These are phyloP conservation scores for Synergus umbraculus DNA, from an alignment of 2,888 invertebrate genomes.

Conservation along the genomic window DNA sequence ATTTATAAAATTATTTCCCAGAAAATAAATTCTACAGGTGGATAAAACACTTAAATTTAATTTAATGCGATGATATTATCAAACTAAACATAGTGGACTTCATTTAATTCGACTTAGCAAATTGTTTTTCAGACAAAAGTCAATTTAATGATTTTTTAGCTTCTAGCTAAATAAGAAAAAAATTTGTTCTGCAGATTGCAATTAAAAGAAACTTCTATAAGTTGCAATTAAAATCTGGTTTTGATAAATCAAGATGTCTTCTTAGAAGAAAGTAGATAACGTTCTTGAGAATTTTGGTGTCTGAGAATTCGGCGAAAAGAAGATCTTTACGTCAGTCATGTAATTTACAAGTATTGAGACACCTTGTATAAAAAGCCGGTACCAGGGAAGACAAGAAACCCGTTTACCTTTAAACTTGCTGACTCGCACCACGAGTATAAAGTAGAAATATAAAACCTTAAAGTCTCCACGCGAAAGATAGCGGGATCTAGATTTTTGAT, in stretches of 20 bases:
- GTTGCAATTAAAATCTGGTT: background rate
- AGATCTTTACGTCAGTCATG: background rate
- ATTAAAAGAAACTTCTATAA: background rate
- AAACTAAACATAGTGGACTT: background rate
- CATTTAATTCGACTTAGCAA: background rate
- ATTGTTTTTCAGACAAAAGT: background rate
- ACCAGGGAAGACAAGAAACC: slow-evolving; percentile 63
- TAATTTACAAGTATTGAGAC: slow-evolving; percentile 30
- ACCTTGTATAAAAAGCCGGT: slow-evolving; percentile 38
- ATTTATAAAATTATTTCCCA: slow-evolving; percentile 23
- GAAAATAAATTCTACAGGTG: slow-evolving; percentile 21
- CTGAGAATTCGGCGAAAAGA: background rate
- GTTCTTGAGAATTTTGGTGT: background rate
- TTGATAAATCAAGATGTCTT: background rate
- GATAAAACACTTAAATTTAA: background rate
- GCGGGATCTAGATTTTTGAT: slow-evolving; percentile 38
- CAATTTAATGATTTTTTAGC: background rate
- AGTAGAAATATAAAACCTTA: slow-evolving; percentile 37
- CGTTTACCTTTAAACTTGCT: slow-evolving; percentile 72
- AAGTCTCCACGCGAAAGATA: slow-evolving; percentile 34
- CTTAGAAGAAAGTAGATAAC: no score
- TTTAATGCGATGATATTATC: background rate
- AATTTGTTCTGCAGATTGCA: background rate
- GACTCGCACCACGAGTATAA: slow-evolving; percentile 19
- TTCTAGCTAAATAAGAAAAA: background rate